phyloP scores from a whole-genome alignment of 2,113 vertebrate genomes.

The Pongo abelii region DNA sequence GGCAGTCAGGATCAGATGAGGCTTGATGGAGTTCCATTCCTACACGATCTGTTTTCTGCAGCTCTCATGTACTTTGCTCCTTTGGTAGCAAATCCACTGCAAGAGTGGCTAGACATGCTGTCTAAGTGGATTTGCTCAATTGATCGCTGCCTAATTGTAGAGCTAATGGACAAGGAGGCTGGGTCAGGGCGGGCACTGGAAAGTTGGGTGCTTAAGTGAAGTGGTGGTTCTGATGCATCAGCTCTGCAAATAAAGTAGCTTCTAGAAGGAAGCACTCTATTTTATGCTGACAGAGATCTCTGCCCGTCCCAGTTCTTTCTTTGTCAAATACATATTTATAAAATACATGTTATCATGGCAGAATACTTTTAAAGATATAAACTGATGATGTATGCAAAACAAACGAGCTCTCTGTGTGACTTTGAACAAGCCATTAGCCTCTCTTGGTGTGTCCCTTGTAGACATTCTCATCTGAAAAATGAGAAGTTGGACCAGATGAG shows the following conservation, averaged over 20 bases:
- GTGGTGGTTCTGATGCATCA: not conserved
- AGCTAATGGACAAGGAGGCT: slow-evolving; percentile 32
- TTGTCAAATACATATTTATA: not conserved
- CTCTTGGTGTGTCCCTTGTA: not conserved
- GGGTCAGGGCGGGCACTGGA: not conserved
- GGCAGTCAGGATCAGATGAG: not conserved
- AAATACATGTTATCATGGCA: not conserved
- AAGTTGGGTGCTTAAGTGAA: not conserved
- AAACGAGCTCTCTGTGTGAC: not conserved
- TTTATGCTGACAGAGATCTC: not conserved
- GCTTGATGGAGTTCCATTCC: not conserved
- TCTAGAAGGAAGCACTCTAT: not conserved
- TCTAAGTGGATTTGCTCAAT: not conserved
- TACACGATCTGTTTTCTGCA: not conserved
- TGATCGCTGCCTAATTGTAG: not conserved
- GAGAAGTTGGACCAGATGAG: not conserved
- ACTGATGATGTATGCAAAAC: not conserved
- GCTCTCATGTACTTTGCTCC: not conserved
- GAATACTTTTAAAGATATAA: not conserved
- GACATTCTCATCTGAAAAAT: not conserved
- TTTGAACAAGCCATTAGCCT: not conserved
- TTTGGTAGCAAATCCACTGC: not conserved
- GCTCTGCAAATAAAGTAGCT: not conserved
- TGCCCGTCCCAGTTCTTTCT: not conserved
- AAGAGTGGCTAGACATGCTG: not conserved